phyloP scores from a whole-genome alignment of 1,140 invertebrate genomes.

The Oryctes rhinoceros region DNA sequence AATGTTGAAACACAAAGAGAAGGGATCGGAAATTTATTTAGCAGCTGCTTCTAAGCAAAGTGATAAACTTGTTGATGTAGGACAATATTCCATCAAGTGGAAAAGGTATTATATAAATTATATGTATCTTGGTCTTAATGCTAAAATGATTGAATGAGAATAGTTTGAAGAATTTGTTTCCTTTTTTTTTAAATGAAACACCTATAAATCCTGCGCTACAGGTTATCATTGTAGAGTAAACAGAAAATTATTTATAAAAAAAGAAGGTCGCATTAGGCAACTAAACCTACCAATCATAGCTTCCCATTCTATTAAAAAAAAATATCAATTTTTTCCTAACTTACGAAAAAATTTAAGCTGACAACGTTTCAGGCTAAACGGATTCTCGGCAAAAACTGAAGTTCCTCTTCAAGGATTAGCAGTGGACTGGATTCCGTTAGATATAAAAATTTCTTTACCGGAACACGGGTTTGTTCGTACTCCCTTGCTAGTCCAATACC shows the following conservation, averaged over 20 bases:
- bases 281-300: too few species aligned
- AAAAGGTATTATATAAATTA: slow-evolving; percentile 65
- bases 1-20: slow-evolving; percentile 61
- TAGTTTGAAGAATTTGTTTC: too few species aligned
- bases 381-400: slow-evolving; percentile 62
- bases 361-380: slow-evolving; percentile 43
- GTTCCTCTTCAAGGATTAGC: slow-evolving; percentile 67
- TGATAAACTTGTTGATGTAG: slow-evolving; percentile 69
- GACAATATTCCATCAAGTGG: slow-evolving; percentile 80
- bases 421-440: slow-evolving; percentile 75
- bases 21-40: slow-evolving; percentile 65
- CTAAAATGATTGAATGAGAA: too few species aligned
- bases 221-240: too few species aligned
- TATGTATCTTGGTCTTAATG: neutral
- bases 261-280: too few species aligned
- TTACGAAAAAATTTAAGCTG: too few species aligned
- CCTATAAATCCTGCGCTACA: too few species aligned
- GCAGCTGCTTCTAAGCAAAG: slow-evolving; percentile 59
- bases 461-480: slow-evolving; percentile 78
- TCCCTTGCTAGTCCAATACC: slow-evolving; percentile 75
- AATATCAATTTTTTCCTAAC: too few species aligned
- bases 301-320: too few species aligned
- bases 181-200: too few species aligned
- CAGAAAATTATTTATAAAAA: too few species aligned
- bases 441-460: slow-evolving; percentile 76